Evolutionary conservation across 1,140 invertebrate genomes (phyloP).

Genomic region (Dryas iulia): DNA sequence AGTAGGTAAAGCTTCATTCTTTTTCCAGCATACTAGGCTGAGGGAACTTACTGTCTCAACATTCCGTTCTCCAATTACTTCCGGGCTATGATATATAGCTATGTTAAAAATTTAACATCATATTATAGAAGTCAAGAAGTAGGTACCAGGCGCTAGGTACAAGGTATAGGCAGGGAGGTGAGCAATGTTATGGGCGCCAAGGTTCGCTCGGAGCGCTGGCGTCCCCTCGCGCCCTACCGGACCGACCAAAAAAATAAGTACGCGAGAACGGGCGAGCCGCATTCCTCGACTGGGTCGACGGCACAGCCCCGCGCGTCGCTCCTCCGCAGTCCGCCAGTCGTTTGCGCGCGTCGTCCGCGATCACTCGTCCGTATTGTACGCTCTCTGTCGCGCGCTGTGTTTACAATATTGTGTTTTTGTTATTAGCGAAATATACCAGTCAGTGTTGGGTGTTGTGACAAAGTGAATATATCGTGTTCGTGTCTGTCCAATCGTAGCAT

Average conservation of each 20-base stretch:
- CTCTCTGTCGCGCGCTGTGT: constrained; percentile 62
- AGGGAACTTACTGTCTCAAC: too few relatives aligned
- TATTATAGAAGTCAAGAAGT: background rate
- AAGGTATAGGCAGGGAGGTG: background rate
- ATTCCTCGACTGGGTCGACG: constrained; percentile 75
- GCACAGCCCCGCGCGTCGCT: constrained; percentile 60
- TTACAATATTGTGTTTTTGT: constrained; percentile 73
- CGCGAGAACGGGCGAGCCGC: constrained; percentile 70
- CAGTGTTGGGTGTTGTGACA: constrained; percentile 59
- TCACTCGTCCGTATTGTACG: constrained; percentile 50
- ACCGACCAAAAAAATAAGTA: constrained; percentile 66
- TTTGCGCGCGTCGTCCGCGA: constrained; percentile 66
- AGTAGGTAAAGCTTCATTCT: too few relatives aligned
- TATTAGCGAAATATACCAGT: constrained; percentile 54
- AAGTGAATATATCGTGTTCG: constrained; percentile 29
- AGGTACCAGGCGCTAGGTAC: too few relatives aligned
- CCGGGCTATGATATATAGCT: too few relatives aligned
- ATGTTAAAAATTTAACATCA: too few relatives aligned
- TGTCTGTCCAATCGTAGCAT: background rate
- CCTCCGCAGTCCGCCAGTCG: constrained; percentile 54
- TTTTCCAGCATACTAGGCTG: too few relatives aligned
- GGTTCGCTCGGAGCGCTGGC: constrained; percentile 35
- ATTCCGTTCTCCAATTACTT: too few relatives aligned
- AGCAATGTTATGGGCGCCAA: constrained; percentile 17
- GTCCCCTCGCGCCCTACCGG: constrained; percentile 49